Conservation (phyloP, 1,140 invertebrate genomes). For the Nasonia vitripennis region DNA sequence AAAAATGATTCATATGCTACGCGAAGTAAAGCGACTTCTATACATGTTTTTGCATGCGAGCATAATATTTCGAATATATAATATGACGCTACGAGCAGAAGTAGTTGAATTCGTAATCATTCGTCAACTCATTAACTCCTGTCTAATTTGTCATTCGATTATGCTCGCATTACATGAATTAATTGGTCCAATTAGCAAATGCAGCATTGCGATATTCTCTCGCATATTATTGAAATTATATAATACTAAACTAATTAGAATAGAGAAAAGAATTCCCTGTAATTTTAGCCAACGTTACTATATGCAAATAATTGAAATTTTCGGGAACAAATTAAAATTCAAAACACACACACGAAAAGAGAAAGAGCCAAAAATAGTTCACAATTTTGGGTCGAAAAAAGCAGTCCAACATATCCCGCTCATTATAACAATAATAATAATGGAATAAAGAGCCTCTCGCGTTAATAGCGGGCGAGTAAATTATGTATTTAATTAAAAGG, state of each 20-base stretch:
- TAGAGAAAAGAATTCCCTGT: too few species aligned
- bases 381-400: too few species aligned
- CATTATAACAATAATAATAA: not conserved
- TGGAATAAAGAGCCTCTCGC: not conserved
- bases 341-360: too few species aligned
- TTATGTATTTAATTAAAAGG: conserved; percentile 1
- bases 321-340: too few species aligned
- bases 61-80: too few species aligned
- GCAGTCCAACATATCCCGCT: not conserved
- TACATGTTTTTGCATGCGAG: too few species aligned
- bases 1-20: too few species aligned
- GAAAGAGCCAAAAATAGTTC: too few species aligned
- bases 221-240: not conserved
- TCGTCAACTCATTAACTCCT: not conserved
- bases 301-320: too few species aligned
- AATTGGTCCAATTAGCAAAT: not conserved
- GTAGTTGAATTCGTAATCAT: not conserved
- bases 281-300: too few species aligned
- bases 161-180: not conserved
- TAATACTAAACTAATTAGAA: not conserved
- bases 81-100: too few species aligned
- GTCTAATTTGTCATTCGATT: not conserved
- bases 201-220: not conserved
- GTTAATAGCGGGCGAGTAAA: not conserved
- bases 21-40: too few species aligned